phyloP scores from a whole-genome alignment of 2,888 invertebrate species.

The Campoletis raptor region DNA sequence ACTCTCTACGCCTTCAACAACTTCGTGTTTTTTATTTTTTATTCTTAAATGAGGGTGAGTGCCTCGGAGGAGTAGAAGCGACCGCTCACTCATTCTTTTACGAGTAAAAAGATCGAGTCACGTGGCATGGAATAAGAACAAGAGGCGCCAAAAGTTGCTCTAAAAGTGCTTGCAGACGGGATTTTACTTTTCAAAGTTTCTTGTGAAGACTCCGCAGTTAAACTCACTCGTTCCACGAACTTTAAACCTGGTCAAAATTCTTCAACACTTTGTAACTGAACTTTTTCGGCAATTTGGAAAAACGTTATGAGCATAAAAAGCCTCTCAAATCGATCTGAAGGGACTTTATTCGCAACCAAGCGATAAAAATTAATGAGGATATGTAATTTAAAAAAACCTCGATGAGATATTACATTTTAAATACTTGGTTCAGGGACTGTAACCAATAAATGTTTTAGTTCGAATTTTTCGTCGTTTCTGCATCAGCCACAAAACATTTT shows the following conservation, averaged over 20 bases:
- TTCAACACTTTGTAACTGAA: neutral
- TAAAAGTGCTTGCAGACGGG: conserved; percentile 38
- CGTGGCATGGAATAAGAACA: conserved; percentile 13
- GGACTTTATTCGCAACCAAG: neutral
- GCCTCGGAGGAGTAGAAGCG: conserved; percentile 32
- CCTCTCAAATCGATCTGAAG: neutral
- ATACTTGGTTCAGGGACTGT: neutral
- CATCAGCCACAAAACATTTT: neutral
- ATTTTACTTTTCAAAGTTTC: conserved; percentile 23
- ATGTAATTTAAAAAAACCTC: neutral
- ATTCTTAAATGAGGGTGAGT: conserved; percentile 67
- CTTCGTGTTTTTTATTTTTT: conserved; percentile 9
- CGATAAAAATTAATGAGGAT: neutral
- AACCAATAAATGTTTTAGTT: neutral
- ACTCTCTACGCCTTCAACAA: conserved; percentile 35
- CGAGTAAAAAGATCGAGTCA: conserved; percentile 13
- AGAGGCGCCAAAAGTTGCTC: conserved; percentile 30
- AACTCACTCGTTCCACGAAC: neutral
- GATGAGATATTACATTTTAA: neutral
- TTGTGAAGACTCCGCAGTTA: conserved; percentile 13
- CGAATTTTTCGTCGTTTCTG: neutral
- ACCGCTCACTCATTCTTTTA: conserved; percentile 24
- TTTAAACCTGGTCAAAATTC: neutral
- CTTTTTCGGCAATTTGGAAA: neutral
- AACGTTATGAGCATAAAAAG: neutral